Conservation (phyloP, 2,797 vertebrate genomes). For the Chrosomus eos region DNA sequence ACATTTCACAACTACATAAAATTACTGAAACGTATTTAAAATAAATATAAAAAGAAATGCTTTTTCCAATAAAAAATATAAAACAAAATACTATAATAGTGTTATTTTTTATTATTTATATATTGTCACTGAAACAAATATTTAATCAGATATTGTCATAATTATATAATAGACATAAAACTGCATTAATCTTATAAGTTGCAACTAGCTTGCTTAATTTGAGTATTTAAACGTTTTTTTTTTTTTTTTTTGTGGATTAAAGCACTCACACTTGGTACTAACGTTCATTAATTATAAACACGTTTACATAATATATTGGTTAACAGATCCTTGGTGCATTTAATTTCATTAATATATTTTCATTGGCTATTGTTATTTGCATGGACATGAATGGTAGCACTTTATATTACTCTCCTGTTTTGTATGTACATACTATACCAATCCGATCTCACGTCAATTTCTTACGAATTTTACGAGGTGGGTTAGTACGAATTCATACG, state of each 20-base stretch:
- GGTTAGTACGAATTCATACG: no score
- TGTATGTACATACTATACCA: no score
- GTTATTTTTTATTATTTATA: no score
- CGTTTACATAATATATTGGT: background rate
- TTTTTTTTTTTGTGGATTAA: background rate
- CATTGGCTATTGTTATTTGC: background rate
- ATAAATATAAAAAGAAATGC: background rate
- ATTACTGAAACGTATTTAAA: background rate
- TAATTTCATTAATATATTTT: background rate
- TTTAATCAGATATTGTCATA: background rate
- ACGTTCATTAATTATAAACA: background rate
- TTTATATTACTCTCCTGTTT: no score
- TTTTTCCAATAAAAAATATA: background rate
- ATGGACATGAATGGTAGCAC: background rate
- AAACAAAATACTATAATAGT: background rate
- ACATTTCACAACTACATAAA: background rate
- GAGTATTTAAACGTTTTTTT: background rate
- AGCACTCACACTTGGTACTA: background rate
- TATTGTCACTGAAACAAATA: background rate
- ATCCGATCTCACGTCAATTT: no score
- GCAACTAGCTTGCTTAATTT: background rate
- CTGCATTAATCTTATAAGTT: background rate
- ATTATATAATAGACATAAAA: background rate
- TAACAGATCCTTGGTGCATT: background rate
- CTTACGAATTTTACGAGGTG: no score